Percentiles rank a stretch among this genome's conserved stretches.
phyloP scores from a whole-genome alignment of 2,797 vertebrate species.

The Cirrhinus mrigala region DNA sequence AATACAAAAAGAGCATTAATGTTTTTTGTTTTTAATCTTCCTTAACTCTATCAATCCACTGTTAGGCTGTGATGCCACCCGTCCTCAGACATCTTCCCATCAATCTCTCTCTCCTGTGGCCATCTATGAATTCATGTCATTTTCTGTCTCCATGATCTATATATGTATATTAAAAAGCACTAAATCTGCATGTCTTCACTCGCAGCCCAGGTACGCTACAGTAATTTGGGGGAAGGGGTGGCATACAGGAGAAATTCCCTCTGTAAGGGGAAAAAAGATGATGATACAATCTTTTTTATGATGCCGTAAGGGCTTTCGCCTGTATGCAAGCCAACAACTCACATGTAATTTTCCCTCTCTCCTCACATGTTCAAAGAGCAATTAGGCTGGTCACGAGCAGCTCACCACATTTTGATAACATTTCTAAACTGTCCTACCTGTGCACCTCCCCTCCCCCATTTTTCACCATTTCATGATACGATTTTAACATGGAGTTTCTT shows the following conservation, averaged over 20 bases:
- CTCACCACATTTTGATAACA: conserved; percentile 48
- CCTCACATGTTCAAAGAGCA: conserved; percentile 71
- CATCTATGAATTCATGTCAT: conserved; percentile 64
- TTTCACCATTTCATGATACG: conserved; percentile 61
- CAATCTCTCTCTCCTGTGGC: conserved; percentile 70
- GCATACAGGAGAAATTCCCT: conserved; percentile 76
- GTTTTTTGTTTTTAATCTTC: neutral
- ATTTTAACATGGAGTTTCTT: conserved; percentile 76
- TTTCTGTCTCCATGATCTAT: conserved; percentile 51
- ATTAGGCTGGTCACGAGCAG: conserved; percentile 73
- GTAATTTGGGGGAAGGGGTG: conserved; percentile 68
- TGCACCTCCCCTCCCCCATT: conserved; percentile 58
- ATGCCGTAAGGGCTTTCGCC: conserved; percentile 81
- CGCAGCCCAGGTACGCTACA: conserved; percentile 66
- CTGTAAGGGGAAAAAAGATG: conserved; percentile 82
- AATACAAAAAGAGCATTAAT: neutral
- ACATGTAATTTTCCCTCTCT: conserved; percentile 66
- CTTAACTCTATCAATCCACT: neutral
- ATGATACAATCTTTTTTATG: conserved; percentile 83
- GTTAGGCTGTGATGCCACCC: neutral
- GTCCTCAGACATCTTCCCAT: conserved; percentile 50
- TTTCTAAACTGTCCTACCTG: conserved; percentile 77
- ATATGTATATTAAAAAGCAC: conserved; percentile 60
- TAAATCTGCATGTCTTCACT: conserved; percentile 70
- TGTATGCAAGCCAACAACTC: conserved; percentile 78